Evolutionary conservation across 2,797 vertebrate species (phyloP), one percentile per base, ranked within the genome.

Genomic region (Hemibagrus guttatus): DNA sequence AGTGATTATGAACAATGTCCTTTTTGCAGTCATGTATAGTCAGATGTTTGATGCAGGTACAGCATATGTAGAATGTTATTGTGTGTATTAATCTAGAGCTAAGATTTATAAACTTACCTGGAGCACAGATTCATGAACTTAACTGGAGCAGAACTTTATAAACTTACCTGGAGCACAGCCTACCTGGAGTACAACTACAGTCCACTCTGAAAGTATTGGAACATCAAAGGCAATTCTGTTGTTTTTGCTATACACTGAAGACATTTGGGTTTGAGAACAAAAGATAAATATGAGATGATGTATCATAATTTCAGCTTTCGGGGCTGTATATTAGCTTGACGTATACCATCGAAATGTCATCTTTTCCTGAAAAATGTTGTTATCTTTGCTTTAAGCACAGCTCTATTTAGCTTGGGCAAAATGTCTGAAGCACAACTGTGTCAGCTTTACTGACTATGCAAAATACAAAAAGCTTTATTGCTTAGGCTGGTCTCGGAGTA

Each of bases 401-500:
- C 61, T 56, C 4, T 58, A 2, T 6, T 58, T 35, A 21, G 9
- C 13, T 54, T 54, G 26, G 9, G 8, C 54, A 21, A 21, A 78
- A 58, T 76, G 3, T 35, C 17, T 35, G 6, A 59, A 56, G n/a
- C 21, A 78, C 52, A 56, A 58, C 31, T 13, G 26, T 28, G 84
- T 66, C 64, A 83, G 26, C 81, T 69, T 64, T 87, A 52, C 6
- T 56, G 66, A 76, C 74, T 69, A 28, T 83, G 63, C 74, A 66
- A 63, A 81, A 81, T 87, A 68, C 58, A 88, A 46, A 46, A 39
- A 61, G 59, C 80, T 75, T 88, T 61, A 85, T 88, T 64, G 72
- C 31, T 49, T 26, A 31, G 16, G 49, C 16, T 54, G n/a, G 81
- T 80, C 49, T 42, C 13, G 1, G 59, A 28, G 46, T 46, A 84